phyloP scores from a whole-genome alignment of 2,888 invertebrate genomes.

The Lordiphosa andalusiaca region DNA sequence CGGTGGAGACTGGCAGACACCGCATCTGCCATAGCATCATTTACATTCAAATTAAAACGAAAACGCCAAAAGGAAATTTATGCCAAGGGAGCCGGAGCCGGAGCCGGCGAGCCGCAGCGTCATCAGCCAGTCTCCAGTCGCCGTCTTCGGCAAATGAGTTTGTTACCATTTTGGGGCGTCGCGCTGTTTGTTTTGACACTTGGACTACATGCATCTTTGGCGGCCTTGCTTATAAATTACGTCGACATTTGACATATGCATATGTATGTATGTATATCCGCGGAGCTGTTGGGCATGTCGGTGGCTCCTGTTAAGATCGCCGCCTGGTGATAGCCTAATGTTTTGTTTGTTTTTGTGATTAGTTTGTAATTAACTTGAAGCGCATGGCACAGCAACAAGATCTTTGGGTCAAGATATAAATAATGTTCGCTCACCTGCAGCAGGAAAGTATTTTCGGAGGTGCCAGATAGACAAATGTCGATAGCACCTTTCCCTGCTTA shows the following conservation, averaged over 20 bases:
- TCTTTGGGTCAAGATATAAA: conserved; percentile 36
- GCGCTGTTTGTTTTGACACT: conserved; percentile 66
- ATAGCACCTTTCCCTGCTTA: conserved; percentile 42
- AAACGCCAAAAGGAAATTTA: conserved; percentile 64
- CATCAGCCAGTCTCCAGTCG: not conserved
- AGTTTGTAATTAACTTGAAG: conserved; percentile 62
- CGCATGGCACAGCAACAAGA: conserved; percentile 36
- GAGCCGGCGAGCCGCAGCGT: not conserved
- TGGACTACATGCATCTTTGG: conserved; percentile 58
- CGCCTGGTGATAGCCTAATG: conserved; percentile 62
- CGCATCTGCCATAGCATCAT: conserved; percentile 59
- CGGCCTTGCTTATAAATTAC: conserved; percentile 64
- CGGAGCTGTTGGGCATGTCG: conserved; percentile 19
- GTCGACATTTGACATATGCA: conserved; percentile 61
- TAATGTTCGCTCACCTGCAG: conserved; percentile 24
- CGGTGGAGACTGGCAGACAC: not conserved
- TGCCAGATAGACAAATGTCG: conserved; percentile 69
- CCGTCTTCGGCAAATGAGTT: conserved; percentile 25
- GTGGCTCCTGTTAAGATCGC: conserved; percentile 55
- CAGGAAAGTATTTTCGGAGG: conserved; percentile 40
- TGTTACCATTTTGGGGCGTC: conserved; percentile 43
- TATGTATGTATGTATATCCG: conserved; percentile 1
- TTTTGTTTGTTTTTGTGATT: conserved; percentile 57
- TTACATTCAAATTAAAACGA: conserved; percentile 76
- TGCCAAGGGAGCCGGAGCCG: conserved; percentile 55